Percentiles rank a stretch among this genome's conserved stretches.
Conservation (phyloP, 2,888 invertebrate species). For the Muscina levida region DNA sequence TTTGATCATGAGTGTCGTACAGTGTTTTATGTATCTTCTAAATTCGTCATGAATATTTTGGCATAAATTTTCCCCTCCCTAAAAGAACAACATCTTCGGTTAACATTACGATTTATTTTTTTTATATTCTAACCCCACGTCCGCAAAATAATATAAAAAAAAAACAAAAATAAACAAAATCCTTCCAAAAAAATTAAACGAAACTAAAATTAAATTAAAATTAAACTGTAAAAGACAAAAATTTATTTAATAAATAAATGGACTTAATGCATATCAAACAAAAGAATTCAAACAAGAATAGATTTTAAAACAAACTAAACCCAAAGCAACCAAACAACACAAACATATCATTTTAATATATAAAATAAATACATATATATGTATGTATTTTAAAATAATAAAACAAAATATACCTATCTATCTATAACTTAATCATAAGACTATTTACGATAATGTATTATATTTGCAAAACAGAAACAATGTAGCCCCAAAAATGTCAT, state of each 20-base stretch:
- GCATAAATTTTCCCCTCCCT: no score
- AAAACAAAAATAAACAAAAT: no score
- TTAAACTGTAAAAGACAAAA: background rate
- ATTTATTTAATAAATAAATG: background rate
- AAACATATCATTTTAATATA: slow-evolving; percentile 75
- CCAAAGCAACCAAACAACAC: slow-evolving; percentile 63
- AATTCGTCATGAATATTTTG: no score
- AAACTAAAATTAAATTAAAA: background rate
- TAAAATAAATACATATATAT: slow-evolving; percentile 62
- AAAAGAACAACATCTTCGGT: no score
- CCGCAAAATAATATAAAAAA: no score
- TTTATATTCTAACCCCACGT: no score
- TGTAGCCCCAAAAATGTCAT: slow-evolving; percentile 45
- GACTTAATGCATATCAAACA: slow-evolving; percentile 19
- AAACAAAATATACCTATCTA: slow-evolving; percentile 35
- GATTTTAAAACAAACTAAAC: slow-evolving; percentile 31
- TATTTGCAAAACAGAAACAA: slow-evolving; percentile 65
- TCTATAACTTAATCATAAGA: slow-evolving; percentile 62
- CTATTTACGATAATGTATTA: slow-evolving; percentile 58
- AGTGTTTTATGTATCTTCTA: no score
- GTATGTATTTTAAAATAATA: slow-evolving; percentile 27
- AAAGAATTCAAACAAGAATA: slow-evolving; percentile 4
- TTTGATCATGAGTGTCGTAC: no score
- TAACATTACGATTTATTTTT: no score
- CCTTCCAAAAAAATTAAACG: no score